Conservation (phyloP, 2,113 vertebrate genomes). For the Choloepus hoffmanni region DNA sequence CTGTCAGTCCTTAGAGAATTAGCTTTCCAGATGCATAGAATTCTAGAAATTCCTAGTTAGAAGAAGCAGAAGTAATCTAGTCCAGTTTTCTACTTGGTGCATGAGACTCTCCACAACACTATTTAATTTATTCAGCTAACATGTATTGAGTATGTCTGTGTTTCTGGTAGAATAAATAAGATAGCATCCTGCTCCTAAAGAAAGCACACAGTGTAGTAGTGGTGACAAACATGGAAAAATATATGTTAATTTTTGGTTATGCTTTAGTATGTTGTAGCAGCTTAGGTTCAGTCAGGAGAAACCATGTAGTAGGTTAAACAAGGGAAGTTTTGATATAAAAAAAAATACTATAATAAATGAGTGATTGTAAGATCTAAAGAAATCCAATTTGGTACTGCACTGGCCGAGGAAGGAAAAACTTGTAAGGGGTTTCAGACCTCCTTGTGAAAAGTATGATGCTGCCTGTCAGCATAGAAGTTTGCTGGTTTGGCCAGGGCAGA, state of each 20-base stretch:
- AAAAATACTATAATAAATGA: not conserved
- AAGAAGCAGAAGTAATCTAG: not conserved
- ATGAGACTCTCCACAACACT: not conserved
- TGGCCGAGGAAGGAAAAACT: not conserved
- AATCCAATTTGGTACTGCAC: not conserved
- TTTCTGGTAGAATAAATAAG: not conserved
- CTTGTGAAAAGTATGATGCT: not conserved
- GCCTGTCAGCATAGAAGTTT: not conserved
- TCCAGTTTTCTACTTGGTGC: not conserved
- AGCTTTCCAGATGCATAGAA: not conserved
- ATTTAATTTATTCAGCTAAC: not conserved
- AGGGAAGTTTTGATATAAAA: not conserved
- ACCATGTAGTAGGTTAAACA: not conserved
- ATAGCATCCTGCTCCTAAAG: not conserved
- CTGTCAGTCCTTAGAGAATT: not conserved
- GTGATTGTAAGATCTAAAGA: not conserved
- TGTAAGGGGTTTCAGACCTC: not conserved
- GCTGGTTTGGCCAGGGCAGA: not conserved
- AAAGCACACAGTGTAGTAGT: not conserved
- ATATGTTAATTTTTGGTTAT: not conserved
- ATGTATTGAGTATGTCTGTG: not conserved
- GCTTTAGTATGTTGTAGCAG: not conserved
- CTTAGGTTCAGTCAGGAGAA: not conserved
- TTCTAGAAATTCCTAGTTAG: slow-evolving; percentile 27
- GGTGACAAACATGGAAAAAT: not conserved